Conservation (phyloP, 2,888 invertebrate species). For the Eupithecia subumbrata region DNA sequence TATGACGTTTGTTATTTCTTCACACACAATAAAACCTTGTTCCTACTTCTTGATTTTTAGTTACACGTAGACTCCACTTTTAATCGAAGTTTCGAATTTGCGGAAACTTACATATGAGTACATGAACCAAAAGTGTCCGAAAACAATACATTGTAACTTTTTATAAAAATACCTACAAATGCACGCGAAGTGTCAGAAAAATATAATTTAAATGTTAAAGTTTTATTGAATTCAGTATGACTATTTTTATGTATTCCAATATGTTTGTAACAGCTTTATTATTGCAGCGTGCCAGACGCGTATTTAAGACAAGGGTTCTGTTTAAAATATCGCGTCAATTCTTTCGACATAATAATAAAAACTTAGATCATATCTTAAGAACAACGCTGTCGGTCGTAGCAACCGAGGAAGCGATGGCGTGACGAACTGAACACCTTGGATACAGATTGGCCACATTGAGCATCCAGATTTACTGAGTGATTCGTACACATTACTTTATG, state of each 20-base stretch:
- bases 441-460: too few relatives aligned
- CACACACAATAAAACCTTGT: background rate
- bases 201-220: background rate
- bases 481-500: background rate
- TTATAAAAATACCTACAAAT: background rate
- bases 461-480: background rate
- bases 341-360: background rate
- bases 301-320: background rate
- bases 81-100: background rate
- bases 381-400: background rate
- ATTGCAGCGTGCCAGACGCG: background rate
- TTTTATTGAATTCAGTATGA: background rate
- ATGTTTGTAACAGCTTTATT: background rate
- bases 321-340: background rate
- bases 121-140: background rate
- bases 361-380: background rate
- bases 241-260: background rate
- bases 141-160: background rate
- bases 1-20: background rate
- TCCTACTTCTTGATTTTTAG: background rate
- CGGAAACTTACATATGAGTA: background rate
- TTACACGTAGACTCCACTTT: background rate
- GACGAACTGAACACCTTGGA: background rate
- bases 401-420: background rate
- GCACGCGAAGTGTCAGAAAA: background rate